Conservation (phyloP, 1,140 invertebrate genomes). For the fruit fly (Drosophila melanogaster) region DNA sequence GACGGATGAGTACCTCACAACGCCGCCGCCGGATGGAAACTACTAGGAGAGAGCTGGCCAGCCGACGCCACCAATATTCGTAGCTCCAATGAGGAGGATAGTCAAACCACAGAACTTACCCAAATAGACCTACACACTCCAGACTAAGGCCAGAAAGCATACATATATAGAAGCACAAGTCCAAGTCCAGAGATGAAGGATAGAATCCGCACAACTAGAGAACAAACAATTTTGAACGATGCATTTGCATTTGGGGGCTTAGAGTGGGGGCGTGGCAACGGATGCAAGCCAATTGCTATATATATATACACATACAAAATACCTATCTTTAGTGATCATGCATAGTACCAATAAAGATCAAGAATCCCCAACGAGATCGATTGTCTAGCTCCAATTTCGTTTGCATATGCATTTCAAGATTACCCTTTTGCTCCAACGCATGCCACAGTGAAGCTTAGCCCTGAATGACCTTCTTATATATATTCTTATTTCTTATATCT, state of each 20-base stretch:
- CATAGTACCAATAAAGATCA: slow-evolving; percentile 55
- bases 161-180: background rate
- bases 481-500: background rate
- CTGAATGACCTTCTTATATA: slow-evolving; percentile 9
- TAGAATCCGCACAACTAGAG: slow-evolving; percentile 22
- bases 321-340: slow-evolving; percentile 40
- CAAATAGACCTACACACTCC: slow-evolving; percentile 14
- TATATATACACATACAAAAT: slow-evolving; percentile 53
- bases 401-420: slow-evolving; percentile 1
- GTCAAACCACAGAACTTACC: slow-evolving; percentile 5
- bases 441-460: slow-evolving; percentile 24
- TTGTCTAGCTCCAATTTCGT: background rate
- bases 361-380: slow-evolving; percentile 40
- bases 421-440: slow-evolving; percentile 14
- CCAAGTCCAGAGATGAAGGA: slow-evolving; percentile 11
- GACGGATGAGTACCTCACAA: slow-evolving; percentile 92
- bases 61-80: background rate
- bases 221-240: slow-evolving; percentile 17
- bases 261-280: slow-evolving; percentile 15
- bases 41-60: slow-evolving; percentile 41
- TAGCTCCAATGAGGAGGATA: background rate
- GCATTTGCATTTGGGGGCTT: slow-evolving; percentile 32
- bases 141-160: slow-evolving; percentile 20
- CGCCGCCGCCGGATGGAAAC: slow-evolving; percentile 90
- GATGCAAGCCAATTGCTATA: slow-evolving; percentile 30